Base-by-base conservation (phyloP, 2,888 invertebrate species). In the Ceramica pisi region DNA sequence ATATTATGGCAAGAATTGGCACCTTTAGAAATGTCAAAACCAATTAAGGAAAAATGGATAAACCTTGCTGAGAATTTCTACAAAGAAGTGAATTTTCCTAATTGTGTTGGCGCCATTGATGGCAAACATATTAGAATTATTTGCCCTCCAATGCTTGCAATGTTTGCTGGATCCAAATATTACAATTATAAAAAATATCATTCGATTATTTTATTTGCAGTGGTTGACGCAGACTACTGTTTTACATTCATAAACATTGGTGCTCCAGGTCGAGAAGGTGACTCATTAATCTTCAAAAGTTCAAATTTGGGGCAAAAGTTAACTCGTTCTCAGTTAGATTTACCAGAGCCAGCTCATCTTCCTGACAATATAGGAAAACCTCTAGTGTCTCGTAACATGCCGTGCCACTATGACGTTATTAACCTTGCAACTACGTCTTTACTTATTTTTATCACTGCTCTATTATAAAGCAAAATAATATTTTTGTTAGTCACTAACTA, bases 231-330 rank as follows among this genome's bases (percentile, higher is more conserved):
- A 38, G 85, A 89, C 80, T 86, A 86, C 31, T 51, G 82, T 26
- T 91, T 90, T 75, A 88, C 83, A 21, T 82, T 86, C 55, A 86
- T 89, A 64, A 86, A 88, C 84, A 71, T 84, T 51, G 87, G 89
- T 63, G 86, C 74, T 76, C 81, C 87, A 74, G 89, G 87, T 44
- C 70, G 56, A 56, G 65, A 66, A 56, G 16, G 56, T 86, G 78
- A 88, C 55, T 65, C 55, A 1, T 65, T 44, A 65, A 56, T 65
- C 46, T 65, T 56, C 14, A 31, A 88, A 70, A 90, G 85, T 83
- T 64, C 64, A 56, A 65, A 65, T 55, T 65, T 65, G 26, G 44
- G 55, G 44, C 62, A 62, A 55, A 65, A 3, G 65, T 65, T 65
- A 65, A 65, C 65, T 65, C 65, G 65, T 55, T 55, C 55, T 65